Conservation (phyloP, 2,888 invertebrate genomes). For the Orthosia incerta region DNA sequence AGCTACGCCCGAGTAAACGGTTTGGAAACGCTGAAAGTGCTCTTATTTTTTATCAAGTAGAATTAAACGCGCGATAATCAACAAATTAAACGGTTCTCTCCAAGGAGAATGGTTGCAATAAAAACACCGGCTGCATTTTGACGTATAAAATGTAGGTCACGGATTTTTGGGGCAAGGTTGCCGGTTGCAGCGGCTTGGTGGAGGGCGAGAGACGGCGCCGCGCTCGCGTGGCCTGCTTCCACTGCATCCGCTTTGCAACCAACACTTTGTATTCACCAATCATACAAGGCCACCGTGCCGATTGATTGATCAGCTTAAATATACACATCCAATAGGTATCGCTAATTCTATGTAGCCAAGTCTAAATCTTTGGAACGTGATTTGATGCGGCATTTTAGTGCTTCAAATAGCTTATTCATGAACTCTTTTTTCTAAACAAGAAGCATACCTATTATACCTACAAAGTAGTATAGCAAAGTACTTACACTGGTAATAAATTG, state of each 20-base stretch:
- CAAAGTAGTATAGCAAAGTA: background rate
- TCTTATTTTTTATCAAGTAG: conserved; percentile 54
- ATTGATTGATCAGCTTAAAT: conserved; percentile 83
- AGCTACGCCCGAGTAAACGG: conserved; percentile 33
- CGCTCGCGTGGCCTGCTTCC: conserved; percentile 81
- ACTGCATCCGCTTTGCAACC: conserved; percentile 86
- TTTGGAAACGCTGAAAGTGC: conserved; percentile 52
- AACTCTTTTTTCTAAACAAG: conserved; percentile 32
- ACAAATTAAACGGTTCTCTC: conserved; percentile 71
- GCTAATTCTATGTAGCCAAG: conserved; percentile 71
- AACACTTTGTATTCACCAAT: conserved; percentile 82
- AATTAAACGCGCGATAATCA: conserved; percentile 54
- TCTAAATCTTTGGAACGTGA: conserved; percentile 68
- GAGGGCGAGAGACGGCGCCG: conserved; percentile 66
- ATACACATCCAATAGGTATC: conserved; percentile 82
- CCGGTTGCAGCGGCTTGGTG: conserved; percentile 73
- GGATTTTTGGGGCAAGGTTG: conserved; percentile 90
- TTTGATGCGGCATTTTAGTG: conserved; percentile 36
- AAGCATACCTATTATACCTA: background rate
- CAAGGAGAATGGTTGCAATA: conserved; percentile 76
- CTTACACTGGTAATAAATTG: conserved; percentile 3
- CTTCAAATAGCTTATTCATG: conserved; percentile 27
- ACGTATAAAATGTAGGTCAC: conserved; percentile 87
- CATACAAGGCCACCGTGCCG: conserved; percentile 86
- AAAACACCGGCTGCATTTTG: conserved; percentile 87